Evolutionary conservation across 2,888 invertebrate genomes (phyloP), one percentile per base, ranked within the genome.

Genomic region (Iphiclides podalirius): DNA sequence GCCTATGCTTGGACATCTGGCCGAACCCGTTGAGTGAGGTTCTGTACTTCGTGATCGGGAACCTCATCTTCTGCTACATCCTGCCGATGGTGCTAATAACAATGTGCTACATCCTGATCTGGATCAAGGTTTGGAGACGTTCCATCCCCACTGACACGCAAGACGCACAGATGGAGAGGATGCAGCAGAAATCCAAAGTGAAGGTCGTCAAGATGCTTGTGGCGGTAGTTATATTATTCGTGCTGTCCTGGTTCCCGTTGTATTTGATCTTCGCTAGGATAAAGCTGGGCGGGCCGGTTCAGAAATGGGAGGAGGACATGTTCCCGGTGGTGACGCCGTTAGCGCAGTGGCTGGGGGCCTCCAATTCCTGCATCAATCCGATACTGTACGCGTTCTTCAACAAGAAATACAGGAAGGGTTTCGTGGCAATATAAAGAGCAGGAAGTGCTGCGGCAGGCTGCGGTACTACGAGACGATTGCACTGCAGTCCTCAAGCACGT

Each of bases 181-280:
- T 97, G 93, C 96, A 96, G 74, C 96, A 97, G 67, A 96, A 96
- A 79, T 97, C 97, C 35, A 97, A 97, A 88, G 95, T 97, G 31
- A 97, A 97, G 80, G 97, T 97, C 35, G 94, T 97, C 14, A 97
- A 97, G 86, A 98, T 98, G 98, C 89, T 98, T 52, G 94, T 97
- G 0, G 96, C 94, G 12, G 97, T 98, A 26, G 96, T 98, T 13
- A 94, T 98, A 47, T 87, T 97, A n/a, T 98, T 98, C 76, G 96
- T 97, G 0, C 87, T 97, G 1, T 97, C 97, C 26, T 98, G 98
- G 98, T 89, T 97, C 69, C 98, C 98, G 0, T 90, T 98, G 28
- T 98, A 98, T 82, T 92, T 94, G 15, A 96, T 97, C 70, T 95
- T 96, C 72, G 94, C 97, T 0, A 90, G 96, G 62, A 93, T 97